These are phyloP conservation scores for Dryas iulia DNA, from an alignment of 1,140 invertebrate species.

Conservation along the genomic window DNA sequence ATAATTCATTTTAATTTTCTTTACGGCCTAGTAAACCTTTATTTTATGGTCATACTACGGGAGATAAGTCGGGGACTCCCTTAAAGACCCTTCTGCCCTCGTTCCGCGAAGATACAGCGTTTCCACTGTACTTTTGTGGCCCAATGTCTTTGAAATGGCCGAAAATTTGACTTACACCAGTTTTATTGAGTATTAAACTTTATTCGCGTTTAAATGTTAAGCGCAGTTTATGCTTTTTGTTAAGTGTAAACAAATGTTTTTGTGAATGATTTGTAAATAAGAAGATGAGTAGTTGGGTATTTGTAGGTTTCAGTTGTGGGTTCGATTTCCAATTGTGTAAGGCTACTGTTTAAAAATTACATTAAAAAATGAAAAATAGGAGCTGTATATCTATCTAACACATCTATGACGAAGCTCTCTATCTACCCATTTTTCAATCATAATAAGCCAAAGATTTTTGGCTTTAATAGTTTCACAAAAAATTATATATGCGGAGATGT, in stretches of 20 bases:
- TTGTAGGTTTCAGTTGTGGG: no score
- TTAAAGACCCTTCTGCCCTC: conserved; percentile 55
- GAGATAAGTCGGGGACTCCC: conserved; percentile 74
- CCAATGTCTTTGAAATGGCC: conserved; percentile 17
- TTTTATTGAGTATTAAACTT: conserved; percentile 16
- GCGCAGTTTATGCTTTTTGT: neutral
- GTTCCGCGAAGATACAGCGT: conserved; percentile 24
- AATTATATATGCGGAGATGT: no score
- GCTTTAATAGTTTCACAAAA: no score
- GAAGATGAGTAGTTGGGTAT: no score
- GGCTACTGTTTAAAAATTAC: no score
- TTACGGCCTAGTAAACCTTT: conserved; percentile 77
- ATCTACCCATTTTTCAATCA: no score
- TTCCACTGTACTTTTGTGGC: neutral
- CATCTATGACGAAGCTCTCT: no score
- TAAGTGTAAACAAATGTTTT: neutral
- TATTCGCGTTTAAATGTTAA: conserved; percentile 1
- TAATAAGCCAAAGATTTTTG: no score
- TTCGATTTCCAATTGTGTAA: no score
- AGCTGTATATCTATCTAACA: no score
- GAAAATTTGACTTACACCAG: conserved; percentile 35
- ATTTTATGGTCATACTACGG: conserved; percentile 69
- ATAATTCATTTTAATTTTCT: conserved; percentile 81
- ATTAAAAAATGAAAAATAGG: no score
- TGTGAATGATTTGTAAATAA: no score